These are phyloP conservation scores for Cloeon dipterum DNA, from an alignment of 2,888 invertebrate genomes.

Conservation along the genomic window DNA sequence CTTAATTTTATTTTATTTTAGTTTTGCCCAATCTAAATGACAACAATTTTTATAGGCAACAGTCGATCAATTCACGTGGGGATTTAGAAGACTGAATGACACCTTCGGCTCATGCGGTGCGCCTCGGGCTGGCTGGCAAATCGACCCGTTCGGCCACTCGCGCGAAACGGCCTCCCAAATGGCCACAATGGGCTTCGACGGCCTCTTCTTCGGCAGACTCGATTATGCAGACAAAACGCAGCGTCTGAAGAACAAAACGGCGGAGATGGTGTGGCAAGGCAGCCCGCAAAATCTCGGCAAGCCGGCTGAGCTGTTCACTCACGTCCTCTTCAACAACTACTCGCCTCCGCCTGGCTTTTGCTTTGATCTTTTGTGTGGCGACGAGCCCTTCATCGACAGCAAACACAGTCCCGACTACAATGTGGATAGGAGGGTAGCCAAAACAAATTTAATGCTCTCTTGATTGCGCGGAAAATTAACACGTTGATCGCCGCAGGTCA, in stretches of 20 bases:
- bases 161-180: conserved; percentile 63
- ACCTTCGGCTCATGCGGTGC: conserved; percentile 48
- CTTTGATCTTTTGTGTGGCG: conserved; percentile 26
- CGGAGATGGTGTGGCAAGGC: conserved; percentile 70
- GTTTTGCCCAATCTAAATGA: too few species aligned
- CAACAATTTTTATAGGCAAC: too few species aligned
- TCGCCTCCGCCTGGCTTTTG: conserved; percentile 29
- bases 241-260: conserved; percentile 30
- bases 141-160: conserved; percentile 72
- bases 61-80: conserved; percentile 53
- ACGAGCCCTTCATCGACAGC: conserved; percentile 26
- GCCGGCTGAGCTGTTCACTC: conserved; percentile 24
- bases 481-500: conserved; percentile 14
- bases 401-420: conserved; percentile 49
- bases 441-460: conserved; percentile 4
- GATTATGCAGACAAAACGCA: conserved; percentile 61
- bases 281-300: conserved; percentile 40
- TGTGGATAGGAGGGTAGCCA: conserved; percentile 47
- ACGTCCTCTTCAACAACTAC: conserved; percentile 23
- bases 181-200: conserved; percentile 72
- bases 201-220: conserved; percentile 61
- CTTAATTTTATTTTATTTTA: too few species aligned
- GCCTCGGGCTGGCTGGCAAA: conserved; percentile 59
- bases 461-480: not conserved
- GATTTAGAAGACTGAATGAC: conserved; percentile 33